Conservation (phyloP, 2,113 vertebrate species). For the Mormoops blainvillei region DNA sequence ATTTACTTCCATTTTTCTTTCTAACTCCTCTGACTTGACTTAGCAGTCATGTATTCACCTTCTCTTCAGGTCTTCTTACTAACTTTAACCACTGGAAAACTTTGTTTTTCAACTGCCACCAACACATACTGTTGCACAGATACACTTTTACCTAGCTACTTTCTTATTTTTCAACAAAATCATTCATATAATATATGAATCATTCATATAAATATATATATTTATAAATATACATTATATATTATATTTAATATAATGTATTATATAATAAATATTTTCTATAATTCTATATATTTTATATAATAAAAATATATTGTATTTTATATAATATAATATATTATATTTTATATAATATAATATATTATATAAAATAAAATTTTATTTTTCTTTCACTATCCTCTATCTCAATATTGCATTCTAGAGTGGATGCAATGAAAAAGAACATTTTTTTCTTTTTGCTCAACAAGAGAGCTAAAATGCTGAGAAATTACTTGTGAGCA, state of each 20-base stretch:
- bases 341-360: too few species aligned
- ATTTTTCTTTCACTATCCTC: neutral
- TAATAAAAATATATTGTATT: too few species aligned
- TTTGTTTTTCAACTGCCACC: neutral
- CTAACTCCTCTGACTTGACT: neutral
- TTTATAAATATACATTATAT: too few species aligned
- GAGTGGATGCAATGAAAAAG: neutral
- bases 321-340: too few species aligned
- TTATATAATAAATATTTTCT: too few species aligned
- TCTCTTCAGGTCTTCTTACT: neutral
- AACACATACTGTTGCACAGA: neutral
- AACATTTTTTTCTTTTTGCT: neutral
- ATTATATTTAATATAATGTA: too few species aligned
- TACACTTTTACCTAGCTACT: neutral
- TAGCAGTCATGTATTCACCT: neutral
- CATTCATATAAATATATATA: too few species aligned
- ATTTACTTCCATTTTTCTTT: neutral
- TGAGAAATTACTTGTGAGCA: neutral
- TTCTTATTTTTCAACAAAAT: neutral
- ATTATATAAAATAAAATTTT: too few species aligned
- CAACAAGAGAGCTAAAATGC: neutral
- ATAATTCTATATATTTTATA: too few species aligned
- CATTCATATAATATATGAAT: too few species aligned
- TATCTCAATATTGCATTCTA: neutral
- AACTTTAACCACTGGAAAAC: neutral